Evolutionary conservation across 2,113 vertebrate species (phyloP).

Genomic region (Rhinogobius similis): DNA sequence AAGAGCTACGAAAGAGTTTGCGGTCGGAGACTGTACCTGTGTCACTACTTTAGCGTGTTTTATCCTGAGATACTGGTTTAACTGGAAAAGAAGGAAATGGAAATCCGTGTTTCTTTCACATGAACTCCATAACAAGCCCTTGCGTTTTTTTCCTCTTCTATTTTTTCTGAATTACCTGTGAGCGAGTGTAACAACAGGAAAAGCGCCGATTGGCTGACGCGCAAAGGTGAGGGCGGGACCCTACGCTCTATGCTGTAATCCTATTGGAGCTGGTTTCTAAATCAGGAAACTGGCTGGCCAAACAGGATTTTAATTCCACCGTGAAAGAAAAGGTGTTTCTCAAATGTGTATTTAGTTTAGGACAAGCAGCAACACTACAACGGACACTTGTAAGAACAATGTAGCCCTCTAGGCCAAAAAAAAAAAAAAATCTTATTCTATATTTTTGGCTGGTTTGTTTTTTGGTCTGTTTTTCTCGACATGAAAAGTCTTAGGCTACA

Average conservation of each 20-base stretch:
- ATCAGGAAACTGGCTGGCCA: slow-evolving; percentile 60
- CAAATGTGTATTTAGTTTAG: neutral
- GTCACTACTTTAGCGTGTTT: slow-evolving; percentile 77
- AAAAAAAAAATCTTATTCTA: no score
- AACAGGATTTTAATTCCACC: slow-evolving; percentile 4
- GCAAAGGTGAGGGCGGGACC: slow-evolving; percentile 87
- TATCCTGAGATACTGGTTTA: slow-evolving; percentile 86
- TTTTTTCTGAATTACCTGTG: slow-evolving; percentile 88
- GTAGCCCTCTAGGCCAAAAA: no score
- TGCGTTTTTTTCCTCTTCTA: slow-evolving; percentile 44
- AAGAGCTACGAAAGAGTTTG: slow-evolving; percentile 76
- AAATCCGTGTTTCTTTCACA: slow-evolving; percentile 82
- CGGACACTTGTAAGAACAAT: no score
- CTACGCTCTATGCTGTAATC: slow-evolving; percentile 34
- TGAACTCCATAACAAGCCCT: slow-evolving; percentile 86
- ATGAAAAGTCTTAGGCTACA: no score
- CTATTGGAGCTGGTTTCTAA: slow-evolving; percentile 63
- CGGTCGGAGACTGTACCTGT: slow-evolving; percentile 85
- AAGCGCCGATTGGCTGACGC: slow-evolving; percentile 73
- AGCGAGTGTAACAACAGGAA: slow-evolving; percentile 66
- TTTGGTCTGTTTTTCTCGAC: no score
- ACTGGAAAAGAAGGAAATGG: slow-evolving; percentile 81
- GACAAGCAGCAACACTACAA: neutral
- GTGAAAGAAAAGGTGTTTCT: slow-evolving; percentile 3
- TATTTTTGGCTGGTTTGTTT: no score